phyloP scores from a whole-genome alignment of 2,888 invertebrate genomes.

The Caenorhabditis parvicauda region DNA sequence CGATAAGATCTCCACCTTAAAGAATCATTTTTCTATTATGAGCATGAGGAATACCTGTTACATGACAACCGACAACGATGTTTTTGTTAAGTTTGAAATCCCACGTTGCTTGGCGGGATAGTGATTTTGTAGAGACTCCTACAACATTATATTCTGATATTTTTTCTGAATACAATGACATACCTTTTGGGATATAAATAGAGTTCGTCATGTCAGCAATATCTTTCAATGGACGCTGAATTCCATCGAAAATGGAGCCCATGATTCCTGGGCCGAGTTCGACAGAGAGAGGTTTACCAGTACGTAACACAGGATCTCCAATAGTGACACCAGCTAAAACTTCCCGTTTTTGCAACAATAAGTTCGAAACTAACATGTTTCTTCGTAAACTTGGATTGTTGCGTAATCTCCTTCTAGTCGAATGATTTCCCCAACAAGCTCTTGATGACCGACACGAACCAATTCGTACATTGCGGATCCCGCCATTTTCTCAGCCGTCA shows the following conservation, averaged over 20 bases:
- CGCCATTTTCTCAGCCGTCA: constrained; percentile 72
- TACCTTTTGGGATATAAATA: constrained; percentile 84
- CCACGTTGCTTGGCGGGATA: constrained; percentile 81
- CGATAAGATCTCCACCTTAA: constrained; percentile 77
- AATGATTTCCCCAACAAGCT: constrained; percentile 98
- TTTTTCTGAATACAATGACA: neutral
- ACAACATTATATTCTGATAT: no score
- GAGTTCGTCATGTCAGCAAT: constrained; percentile 87
- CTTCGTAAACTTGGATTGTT: constrained; percentile 87
- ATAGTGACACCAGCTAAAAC: constrained; percentile 88
- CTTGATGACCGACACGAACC: constrained; percentile 94
- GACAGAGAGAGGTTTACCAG: constrained; percentile 96
- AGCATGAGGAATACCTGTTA: constrained; percentile 80
- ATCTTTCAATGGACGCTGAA: constrained; percentile 92
- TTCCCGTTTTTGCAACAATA: neutral
- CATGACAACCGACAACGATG: constrained; percentile 80
- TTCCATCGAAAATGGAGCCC: constrained; percentile 99
- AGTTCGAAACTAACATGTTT: constrained; percentile 65
- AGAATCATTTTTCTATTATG: neutral
- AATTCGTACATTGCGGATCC: constrained; percentile 96
- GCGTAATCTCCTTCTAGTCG: constrained; percentile 98
- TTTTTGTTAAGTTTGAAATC: constrained; percentile 77
- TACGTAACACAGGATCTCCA: constrained; percentile 96
- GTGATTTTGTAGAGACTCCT: constrained; percentile 80
- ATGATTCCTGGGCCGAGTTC: constrained; percentile 99